phyloP scores from a whole-genome alignment of 2,888 invertebrate species.

The Adineta ricciae region DNA sequence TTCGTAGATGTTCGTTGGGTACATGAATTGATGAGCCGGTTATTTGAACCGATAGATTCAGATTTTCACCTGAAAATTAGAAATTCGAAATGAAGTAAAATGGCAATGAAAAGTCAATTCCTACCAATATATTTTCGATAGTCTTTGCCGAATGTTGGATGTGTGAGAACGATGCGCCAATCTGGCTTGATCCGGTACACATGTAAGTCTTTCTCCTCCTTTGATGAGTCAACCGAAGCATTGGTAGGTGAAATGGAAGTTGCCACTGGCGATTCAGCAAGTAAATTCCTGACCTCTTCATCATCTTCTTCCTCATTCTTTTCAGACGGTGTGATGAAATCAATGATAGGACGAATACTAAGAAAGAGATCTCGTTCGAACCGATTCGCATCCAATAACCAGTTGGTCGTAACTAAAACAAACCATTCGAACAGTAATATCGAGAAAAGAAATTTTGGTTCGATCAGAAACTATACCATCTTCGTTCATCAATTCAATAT shows the following conservation, averaged over 20 bases:
- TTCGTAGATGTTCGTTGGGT: not conserved
- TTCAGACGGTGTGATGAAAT: not conserved
- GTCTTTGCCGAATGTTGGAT: not conserved
- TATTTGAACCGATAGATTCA: not conserved
- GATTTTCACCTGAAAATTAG: not conserved
- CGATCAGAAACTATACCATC: not conserved
- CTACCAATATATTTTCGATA: not conserved
- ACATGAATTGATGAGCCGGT: not conserved
- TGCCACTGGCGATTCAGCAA: not conserved
- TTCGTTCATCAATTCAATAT: not conserved
- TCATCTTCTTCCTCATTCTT: not conserved
- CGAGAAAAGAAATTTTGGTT: too few species aligned
- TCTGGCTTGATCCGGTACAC: not conserved
- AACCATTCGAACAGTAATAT: too few species aligned
- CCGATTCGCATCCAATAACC: not conserved
- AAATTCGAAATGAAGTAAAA: not conserved
- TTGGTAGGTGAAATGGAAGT: not conserved
- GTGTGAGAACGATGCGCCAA: not conserved
- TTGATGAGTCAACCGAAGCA: not conserved
- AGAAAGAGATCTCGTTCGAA: not conserved
- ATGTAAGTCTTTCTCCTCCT: not conserved
- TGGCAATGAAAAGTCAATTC: too few species aligned
- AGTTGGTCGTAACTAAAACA: not conserved
- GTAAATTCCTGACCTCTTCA: not conserved
- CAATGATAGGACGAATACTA: not conserved